Evolutionary conservation across 2,797 vertebrate species (phyloP).

Genomic region (Mormyrus proboscirostris): DNA sequence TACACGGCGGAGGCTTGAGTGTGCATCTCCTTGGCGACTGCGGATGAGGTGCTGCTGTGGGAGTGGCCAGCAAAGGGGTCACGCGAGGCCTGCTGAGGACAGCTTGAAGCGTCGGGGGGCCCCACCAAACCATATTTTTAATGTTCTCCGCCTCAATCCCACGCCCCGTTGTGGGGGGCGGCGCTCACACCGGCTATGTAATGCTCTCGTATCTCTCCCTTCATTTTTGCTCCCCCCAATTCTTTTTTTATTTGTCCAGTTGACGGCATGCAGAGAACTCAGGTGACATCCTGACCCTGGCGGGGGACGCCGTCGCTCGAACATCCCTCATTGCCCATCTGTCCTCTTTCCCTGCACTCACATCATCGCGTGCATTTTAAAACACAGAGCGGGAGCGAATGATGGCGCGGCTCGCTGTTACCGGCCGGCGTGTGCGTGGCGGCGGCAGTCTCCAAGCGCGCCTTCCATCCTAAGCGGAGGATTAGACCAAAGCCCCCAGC

Average conservation of each 20-base stretch:
- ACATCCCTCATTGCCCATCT: neutral
- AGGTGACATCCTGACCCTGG: neutral
- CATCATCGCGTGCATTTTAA: neutral
- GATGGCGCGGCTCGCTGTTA: neutral
- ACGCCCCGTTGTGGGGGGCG: too few relatives aligned
- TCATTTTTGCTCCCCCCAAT: neutral
- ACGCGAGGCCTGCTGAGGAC: constrained; percentile 60
- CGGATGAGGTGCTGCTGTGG: constrained; percentile 53
- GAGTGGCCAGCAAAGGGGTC: constrained; percentile 50
- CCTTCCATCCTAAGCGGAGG: constrained; percentile 44
- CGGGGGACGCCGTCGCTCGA: neutral
- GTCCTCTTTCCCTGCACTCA: neutral
- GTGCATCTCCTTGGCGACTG: constrained; percentile 70
- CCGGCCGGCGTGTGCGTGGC: constrained; percentile 2
- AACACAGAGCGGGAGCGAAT: neutral
- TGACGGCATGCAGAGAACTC: neutral
- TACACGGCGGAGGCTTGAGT: constrained; percentile 73
- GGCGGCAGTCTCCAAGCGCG: constrained; percentile 27
- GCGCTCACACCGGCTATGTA: neutral
- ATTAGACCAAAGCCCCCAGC: constrained; percentile 43
- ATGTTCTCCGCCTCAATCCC: constrained; percentile 51
- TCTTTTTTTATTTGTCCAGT: neutral
- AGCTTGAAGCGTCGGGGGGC: constrained; percentile 50
- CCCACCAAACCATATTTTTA: constrained; percentile 83
- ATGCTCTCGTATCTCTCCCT: neutral